phyloP scores from a whole-genome alignment of 2,888 invertebrate genomes.

The Drosophila mimica region DNA sequence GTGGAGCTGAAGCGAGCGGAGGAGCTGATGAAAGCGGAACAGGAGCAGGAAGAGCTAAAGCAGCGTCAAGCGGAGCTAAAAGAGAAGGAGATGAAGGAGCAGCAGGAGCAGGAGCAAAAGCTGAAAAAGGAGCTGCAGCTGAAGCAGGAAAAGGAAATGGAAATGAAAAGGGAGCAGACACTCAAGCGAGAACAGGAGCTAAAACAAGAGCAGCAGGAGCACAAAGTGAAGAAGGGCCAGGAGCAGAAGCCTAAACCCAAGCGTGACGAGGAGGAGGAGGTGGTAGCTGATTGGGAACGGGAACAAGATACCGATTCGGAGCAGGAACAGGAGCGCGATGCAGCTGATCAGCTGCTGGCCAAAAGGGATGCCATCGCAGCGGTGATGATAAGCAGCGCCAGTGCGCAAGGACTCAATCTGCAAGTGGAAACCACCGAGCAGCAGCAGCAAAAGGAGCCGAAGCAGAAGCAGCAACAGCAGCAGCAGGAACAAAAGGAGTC shows the following conservation, averaged over 20 bases:
- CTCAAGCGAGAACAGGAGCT: background rate
- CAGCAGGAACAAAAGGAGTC: background rate
- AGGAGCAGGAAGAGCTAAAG: constrained; percentile 8
- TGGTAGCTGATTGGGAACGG: background rate
- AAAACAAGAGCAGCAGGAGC: constrained; percentile 24
- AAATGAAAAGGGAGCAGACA: background rate
- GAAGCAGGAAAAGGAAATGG: background rate
- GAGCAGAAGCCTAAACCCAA: background rate
- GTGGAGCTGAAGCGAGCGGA: background rate
- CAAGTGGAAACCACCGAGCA: constrained; percentile 45
- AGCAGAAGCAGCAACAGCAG: background rate
- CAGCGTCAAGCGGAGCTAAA: constrained; percentile 5
- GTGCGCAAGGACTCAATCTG: constrained; percentile 59
- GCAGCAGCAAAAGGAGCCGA: background rate
- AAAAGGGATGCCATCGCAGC: constrained; percentile 56
- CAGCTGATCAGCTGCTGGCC: constrained; percentile 60
- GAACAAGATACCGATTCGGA: constrained; percentile 1
- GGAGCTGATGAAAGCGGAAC: constrained; percentile 1
- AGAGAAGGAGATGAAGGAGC: background rate
- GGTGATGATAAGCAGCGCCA: constrained; percentile 68
- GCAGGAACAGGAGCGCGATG: constrained; percentile 37
- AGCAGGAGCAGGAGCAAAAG: background rate
- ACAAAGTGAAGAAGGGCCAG: background rate
- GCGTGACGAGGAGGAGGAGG: background rate
- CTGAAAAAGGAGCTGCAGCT: background rate